These are phyloP conservation scores for Agrotis puta DNA, from an alignment of 2,888 invertebrate species.

Conservation along the genomic window DNA sequence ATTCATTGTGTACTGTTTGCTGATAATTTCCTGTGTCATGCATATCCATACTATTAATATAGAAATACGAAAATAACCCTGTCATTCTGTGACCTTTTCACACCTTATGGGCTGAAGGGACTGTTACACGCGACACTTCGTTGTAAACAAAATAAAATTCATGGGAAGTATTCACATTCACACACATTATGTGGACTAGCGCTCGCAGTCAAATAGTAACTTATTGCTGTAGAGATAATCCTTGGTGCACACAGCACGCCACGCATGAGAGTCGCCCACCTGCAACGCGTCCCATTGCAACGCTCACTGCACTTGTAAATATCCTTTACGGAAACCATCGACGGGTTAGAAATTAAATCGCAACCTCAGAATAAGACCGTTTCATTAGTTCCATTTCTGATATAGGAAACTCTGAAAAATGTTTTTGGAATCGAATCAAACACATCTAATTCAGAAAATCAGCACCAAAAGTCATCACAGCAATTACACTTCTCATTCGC, in stretches of 20 bases:
- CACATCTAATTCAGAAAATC: too few species aligned
- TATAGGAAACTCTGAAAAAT: neutral
- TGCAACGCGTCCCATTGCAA: slow-evolving; percentile 71
- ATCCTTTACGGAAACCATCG: slow-evolving; percentile 70
- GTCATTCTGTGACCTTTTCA: neutral
- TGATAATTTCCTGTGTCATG: neutral
- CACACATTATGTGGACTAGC: neutral
- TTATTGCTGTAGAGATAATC: slow-evolving; percentile 56
- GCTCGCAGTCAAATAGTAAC: neutral
- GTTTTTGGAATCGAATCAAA: neutral
- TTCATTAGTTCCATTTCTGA: neutral
- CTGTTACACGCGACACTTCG: neutral
- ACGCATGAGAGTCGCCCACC: slow-evolving; percentile 69
- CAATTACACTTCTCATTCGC: neutral
- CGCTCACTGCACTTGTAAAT: slow-evolving; percentile 71
- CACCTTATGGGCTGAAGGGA: neutral
- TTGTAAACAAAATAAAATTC: slow-evolving; percentile 10
- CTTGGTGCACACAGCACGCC: slow-evolving; percentile 63
- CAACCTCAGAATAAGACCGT: neutral
- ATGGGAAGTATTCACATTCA: slow-evolving; percentile 3
- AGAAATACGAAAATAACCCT: neutral
- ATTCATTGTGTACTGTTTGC: neutral
- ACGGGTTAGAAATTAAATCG: neutral
- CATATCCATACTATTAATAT: neutral
- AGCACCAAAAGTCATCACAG: neutral